Percentiles rank a stretch among this genome's conserved stretches.
Evolutionary conservation across 1,140 invertebrate genomes (phyloP).

Genomic region (Cataglyphis hispanica): DNA sequence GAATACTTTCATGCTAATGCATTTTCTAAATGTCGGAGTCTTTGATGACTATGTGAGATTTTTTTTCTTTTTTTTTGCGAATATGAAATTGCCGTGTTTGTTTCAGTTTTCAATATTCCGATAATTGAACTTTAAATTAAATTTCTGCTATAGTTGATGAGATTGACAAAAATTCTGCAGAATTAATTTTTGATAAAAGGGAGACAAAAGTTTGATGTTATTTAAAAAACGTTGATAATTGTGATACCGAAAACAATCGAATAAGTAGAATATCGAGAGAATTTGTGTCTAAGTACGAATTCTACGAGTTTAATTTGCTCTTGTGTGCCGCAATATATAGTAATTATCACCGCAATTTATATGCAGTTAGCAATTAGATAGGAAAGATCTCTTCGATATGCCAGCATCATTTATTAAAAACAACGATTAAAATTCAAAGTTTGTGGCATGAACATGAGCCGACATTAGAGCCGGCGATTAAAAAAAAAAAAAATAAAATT

Average conservation of each 20-base stretch:
- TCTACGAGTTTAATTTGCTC: slow-evolving; percentile 5
- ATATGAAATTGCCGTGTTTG: background rate
- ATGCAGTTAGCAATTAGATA: background rate
- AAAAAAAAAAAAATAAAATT: slow-evolving; percentile 51
- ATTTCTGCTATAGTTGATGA: slow-evolving; percentile 13
- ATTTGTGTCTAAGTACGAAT: background rate
- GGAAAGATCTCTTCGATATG: background rate
- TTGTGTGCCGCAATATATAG: background rate
- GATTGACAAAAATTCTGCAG: slow-evolving; percentile 10
- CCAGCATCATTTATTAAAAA: background rate
- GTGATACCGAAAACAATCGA: background rate
- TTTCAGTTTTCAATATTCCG: slow-evolving; percentile 9
- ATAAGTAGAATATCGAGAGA: background rate
- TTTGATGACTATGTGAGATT: background rate
- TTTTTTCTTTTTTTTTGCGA: slow-evolving; percentile 2
- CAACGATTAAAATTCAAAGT: background rate
- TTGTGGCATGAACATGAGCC: background rate
- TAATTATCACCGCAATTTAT: background rate
- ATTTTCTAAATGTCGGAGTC: background rate
- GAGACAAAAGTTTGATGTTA: background rate
- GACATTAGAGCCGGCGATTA: slow-evolving; percentile 9
- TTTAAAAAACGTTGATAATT: background rate
- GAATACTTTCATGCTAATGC: background rate
- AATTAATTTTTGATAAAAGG: background rate
- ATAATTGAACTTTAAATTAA: slow-evolving; percentile 40